Evolutionary conservation across 2,888 invertebrate genomes (phyloP), one percentile per base, ranked within the genome.

Genomic region (Drosophila formosana): DNA sequence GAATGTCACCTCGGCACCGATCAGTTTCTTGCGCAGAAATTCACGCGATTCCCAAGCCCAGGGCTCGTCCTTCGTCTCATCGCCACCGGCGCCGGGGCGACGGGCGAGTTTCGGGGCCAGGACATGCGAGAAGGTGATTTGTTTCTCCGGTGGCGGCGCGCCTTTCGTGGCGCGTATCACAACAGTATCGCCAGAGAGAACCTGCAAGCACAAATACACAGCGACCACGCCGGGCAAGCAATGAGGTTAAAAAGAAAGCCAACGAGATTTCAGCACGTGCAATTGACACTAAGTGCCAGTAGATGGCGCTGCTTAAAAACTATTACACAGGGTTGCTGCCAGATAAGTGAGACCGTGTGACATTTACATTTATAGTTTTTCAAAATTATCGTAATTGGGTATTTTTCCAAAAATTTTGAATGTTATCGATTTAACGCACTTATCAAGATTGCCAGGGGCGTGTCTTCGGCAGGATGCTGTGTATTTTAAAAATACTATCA

Each of bases 11-110:
- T 97, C 96, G 91, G 97, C 96, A 2, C 98, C 98, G 86, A 99
- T 95, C 37, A 99, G 93, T 92, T 97, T 97, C 90, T 97, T 97
- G 39, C 99, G 95, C 52, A 99, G 93, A 90, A 96, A 99, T 93
- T 99, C 99, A 61, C 99, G 95, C 1, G 99, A 97, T 91, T 99
- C 99, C 98, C 99, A 99, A 0, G 98, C 99, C 94, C 94, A 99
- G 1, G 99, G 97, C 93, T 99, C 97, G 91, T 98, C 98, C 91
- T 95, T 96, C 9, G 95, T 94, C 88, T 96, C 96, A 47, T 94
- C 94, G 45, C 94, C 93, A 71, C 91, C 91, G 74, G 92, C 79
- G 56, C 94, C 94, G 53, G 95, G 95, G 84, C 97, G 94, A 77
- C 97, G 94, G 4, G 96, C 97, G 70, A 99, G 94, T 93, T 98